A percentile compares a stretch with the other conserved stretches of the same genome.
These are phyloP conservation scores for Mantis religiosa DNA, from an alignment of 2,888 invertebrate species.

Conservation along the genomic window DNA sequence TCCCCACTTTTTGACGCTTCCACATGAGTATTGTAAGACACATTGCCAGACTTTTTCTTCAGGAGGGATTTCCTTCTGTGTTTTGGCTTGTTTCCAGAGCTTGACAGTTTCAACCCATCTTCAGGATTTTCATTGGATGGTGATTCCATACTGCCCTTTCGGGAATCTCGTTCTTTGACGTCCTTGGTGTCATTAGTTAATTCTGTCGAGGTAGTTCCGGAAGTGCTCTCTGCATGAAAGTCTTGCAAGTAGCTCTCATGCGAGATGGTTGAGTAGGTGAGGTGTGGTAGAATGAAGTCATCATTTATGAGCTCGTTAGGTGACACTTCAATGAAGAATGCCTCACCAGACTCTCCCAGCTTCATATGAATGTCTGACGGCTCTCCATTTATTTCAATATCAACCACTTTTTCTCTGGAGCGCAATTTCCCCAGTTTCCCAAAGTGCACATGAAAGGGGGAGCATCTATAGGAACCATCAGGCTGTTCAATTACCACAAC, in stretches of 20 bases:
- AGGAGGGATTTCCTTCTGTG: conserved; percentile 65
- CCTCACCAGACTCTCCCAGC: no score
- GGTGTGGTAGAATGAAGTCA: conserved; percentile 73
- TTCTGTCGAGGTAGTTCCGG: neutral
- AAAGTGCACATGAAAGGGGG: conserved; percentile 98
- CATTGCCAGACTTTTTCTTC: conserved; percentile 26
- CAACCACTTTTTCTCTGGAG: no score
- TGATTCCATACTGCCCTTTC: neutral
- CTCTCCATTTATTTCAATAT: no score
- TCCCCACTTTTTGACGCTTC: conserved; percentile 35
- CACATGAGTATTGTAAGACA: conserved; percentile 38
- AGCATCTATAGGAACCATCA: conserved; percentile 90
- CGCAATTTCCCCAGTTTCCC: conserved; percentile 48
- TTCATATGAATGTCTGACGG: no score
- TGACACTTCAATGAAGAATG: conserved; percentile 88
- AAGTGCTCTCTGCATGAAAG: conserved; percentile 42
- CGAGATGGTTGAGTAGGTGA: conserved; percentile 94
- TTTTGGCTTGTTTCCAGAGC: conserved; percentile 58
- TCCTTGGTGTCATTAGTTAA: neutral
- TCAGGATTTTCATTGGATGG: conserved; percentile 12
- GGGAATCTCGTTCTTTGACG: neutral
- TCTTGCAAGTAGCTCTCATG: conserved; percentile 46
- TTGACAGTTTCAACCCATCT: conserved; percentile 6
- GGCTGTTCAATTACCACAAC: conserved; percentile 96
- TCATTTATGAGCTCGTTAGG: conserved; percentile 61